Percentiles rank a stretch among this genome's conserved stretches.
These are phyloP conservation scores for Opisthograptis luteolata DNA, from an alignment of 2,888 invertebrate species.

Conservation along the genomic window DNA sequence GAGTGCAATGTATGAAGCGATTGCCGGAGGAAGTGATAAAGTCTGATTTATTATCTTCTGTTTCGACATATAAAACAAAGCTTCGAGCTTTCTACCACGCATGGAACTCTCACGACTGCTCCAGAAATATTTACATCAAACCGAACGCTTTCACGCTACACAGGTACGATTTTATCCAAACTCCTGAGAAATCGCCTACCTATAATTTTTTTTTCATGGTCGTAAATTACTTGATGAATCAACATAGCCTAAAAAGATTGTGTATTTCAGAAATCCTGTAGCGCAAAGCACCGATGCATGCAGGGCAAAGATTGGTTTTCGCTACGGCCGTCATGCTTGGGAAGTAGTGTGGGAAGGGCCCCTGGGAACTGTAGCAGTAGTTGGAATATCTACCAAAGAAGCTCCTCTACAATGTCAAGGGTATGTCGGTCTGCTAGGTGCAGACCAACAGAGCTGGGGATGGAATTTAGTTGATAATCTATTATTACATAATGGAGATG, in stretches of 20 bases:
- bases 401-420: conserved; percentile 97
- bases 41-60: conserved; percentile 94
- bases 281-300: conserved; percentile 99
- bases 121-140: conserved; percentile 98
- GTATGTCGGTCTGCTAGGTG: conserved; percentile 96
- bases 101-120: conserved; percentile 99
- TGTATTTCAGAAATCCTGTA: conserved; percentile 92
- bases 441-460: conserved; percentile 99
- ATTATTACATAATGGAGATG: conserved; percentile 97
- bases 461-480: conserved; percentile 99
- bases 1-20: conserved; percentile 93
- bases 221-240: background rate
- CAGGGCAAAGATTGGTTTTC: conserved; percentile 95
- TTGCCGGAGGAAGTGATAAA: conserved; percentile 94
- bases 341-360: conserved; percentile 99
- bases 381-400: conserved; percentile 97
- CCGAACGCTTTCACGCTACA: conserved; percentile 98
- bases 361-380: conserved; percentile 98
- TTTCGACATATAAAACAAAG: conserved; percentile 96
- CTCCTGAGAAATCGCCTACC: background rate
- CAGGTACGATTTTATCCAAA: conserved; percentile 74
- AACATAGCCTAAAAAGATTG: background rate
- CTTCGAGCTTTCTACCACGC: conserved; percentile 96
- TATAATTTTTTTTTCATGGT: background rate
- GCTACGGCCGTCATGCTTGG: conserved; percentile 97